phyloP scores from a whole-genome alignment of 2,113 vertebrate genomes.

The Gorsachius goisagi region DNA sequence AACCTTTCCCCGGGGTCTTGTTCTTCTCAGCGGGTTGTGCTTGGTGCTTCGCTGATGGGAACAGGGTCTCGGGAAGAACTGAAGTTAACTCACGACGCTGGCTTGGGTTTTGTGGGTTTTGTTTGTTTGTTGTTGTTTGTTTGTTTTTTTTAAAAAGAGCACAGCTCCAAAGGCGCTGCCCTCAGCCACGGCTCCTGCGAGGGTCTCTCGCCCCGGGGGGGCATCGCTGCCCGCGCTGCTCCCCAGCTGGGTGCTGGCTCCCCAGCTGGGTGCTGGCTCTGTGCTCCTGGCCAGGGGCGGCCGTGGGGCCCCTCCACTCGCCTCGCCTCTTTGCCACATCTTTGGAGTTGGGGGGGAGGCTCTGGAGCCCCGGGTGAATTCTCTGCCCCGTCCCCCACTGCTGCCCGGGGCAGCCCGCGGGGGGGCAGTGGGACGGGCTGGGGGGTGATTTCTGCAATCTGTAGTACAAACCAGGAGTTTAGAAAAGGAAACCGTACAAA shows the following conservation, averaged over 20 bases:
- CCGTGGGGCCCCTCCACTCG: background rate
- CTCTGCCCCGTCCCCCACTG: background rate
- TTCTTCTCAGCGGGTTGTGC: conserved; percentile 34
- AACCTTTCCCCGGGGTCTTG: conserved; percentile 5
- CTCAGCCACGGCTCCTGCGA: background rate
- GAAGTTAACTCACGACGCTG: background rate
- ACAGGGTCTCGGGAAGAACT: background rate
- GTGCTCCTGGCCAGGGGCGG: background rate
- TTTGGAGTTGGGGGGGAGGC: conserved; percentile 3
- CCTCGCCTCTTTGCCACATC: conserved; percentile 9
- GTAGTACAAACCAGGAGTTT: conserved; percentile 67
- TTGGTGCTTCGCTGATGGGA: background rate
- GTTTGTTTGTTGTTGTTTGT: too few species aligned
- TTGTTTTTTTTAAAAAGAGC: conserved; percentile 1
- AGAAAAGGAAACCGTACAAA: conserved; percentile 79
- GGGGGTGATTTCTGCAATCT: conserved; percentile 64
- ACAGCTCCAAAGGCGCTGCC: background rate
- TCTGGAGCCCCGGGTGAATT: conserved; percentile 26
- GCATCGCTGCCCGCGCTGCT: background rate
- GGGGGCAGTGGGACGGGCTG: conserved; percentile 37
- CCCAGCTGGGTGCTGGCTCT: background rate
- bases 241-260: background rate
- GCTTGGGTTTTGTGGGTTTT: background rate
- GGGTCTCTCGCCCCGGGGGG: background rate
- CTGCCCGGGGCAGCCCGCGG: conserved; percentile 22